Evolutionary conservation across 2,888 invertebrate species (phyloP).

Genomic region (Melinaea menophilus): DNA sequence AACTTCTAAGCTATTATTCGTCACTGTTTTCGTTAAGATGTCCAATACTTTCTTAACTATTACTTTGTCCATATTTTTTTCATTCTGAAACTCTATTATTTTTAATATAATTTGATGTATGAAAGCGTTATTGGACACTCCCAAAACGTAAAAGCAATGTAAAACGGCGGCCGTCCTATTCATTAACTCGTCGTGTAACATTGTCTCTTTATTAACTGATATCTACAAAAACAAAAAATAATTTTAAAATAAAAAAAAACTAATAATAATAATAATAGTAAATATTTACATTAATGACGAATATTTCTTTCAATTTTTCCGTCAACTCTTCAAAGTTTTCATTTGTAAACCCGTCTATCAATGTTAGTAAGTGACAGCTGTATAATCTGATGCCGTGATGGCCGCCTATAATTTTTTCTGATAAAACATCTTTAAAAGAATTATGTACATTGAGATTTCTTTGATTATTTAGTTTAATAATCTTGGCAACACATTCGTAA

Average conservation of each 20-base stretch:
- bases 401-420: slow-evolving; percentile 50
- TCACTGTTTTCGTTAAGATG: slow-evolving; percentile 48
- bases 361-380: slow-evolving; percentile 57
- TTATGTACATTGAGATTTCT: slow-evolving; percentile 41
- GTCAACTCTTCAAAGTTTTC: slow-evolving; percentile 45
- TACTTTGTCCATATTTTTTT: slow-evolving; percentile 66
- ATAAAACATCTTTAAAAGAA: slow-evolving; percentile 46
- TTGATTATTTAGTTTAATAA: slow-evolving; percentile 46
- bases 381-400: slow-evolving; percentile 58
- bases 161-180: slow-evolving; percentile 78
- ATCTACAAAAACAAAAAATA: slow-evolving; percentile 50
- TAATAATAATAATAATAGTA: not conserved
- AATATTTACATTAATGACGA: slow-evolving; percentile 51
- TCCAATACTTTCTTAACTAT: slow-evolving; percentile 66
- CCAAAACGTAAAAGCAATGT: slow-evolving; percentile 74
- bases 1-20: slow-evolving; percentile 44
- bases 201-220: slow-evolving; percentile 52
- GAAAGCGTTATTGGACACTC: slow-evolving; percentile 69
- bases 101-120: slow-evolving; percentile 73
- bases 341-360: slow-evolving; percentile 38
- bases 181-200: slow-evolving; percentile 76
- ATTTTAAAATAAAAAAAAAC: not conserved
- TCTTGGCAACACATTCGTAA: slow-evolving; percentile 63
- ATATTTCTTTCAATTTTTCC: slow-evolving; percentile 50
- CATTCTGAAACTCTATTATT: slow-evolving; percentile 72